These are phyloP conservation scores for Leptodactylus fallax DNA, from an alignment of 2,797 vertebrate genomes.

Conservation along the genomic window DNA sequence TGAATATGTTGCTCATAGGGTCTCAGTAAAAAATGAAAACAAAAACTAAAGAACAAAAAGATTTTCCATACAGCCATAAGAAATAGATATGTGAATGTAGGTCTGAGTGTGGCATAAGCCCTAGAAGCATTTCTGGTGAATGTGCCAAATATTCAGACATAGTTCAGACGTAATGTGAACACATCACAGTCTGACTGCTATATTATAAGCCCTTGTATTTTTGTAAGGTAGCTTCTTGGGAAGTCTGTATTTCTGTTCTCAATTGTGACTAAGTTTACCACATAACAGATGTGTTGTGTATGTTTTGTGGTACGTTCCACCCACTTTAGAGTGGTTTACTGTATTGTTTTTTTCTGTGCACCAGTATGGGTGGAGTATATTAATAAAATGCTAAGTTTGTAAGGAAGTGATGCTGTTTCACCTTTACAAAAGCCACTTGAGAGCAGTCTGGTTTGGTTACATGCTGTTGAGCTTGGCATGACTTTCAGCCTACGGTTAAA, in stretches of 20 bases:
- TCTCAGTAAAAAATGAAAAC: too few species aligned
- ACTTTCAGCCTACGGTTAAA: slow-evolving; percentile 34
- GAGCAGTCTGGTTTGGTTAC: slow-evolving; percentile 3
- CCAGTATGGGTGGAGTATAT: slow-evolving; percentile 27
- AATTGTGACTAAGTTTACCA: background rate
- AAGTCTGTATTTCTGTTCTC: background rate
- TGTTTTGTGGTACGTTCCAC: background rate
- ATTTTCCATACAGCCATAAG: too few species aligned
- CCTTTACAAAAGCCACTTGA: slow-evolving; percentile 24
- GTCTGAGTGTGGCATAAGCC: too few species aligned
- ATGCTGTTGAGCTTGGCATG: background rate
- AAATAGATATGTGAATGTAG: too few species aligned
- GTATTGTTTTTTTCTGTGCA: slow-evolving; percentile 16
- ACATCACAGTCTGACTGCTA: too few species aligned
- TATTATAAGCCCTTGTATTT: background rate
- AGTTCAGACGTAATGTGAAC: background rate
- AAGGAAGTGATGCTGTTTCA: slow-evolving; percentile 26
- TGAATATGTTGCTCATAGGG: too few species aligned
- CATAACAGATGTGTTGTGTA: slow-evolving; percentile 23
- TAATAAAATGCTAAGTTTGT: slow-evolving; percentile 27
- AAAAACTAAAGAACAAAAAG: too few species aligned
- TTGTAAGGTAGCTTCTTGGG: background rate
- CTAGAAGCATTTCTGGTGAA: too few species aligned
- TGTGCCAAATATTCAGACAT: too few species aligned
- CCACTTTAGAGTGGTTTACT: slow-evolving; percentile 18